Evolutionary conservation across 1,140 invertebrate genomes (phyloP), one percentile per base, ranked within the genome.

Genomic region (Pseudomyrmex dendroicus): DNA sequence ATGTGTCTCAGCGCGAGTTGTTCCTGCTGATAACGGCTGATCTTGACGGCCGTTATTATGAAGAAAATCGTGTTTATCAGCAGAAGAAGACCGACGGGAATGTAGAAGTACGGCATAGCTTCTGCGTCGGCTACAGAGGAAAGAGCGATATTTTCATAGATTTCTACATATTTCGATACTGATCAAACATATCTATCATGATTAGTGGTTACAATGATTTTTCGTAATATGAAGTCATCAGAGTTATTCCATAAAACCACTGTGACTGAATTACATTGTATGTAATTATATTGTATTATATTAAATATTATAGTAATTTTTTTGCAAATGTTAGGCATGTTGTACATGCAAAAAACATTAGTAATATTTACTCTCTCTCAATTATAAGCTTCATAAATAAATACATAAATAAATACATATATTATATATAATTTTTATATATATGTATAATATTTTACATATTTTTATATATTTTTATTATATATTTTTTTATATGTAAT

Each of bases 31-130:
- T 93, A 93, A 1, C 85, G 88, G 0, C 87, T 89, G 56, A 94
- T 91, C 0, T 89, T 91, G 3, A 91, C 22, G n/a, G 92, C 94
- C 0, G 95, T 96, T 82, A 96, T 86, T 2, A 94, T 56, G 87
- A 96, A 96, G 54, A 96, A 92, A 0, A 95, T 73, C 82, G 95
- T 92, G 77, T 96, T 96, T 15, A 86, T 91, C 2, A 95, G 59
- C 0, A 96, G 91, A 7, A 96, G 94, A 8, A 95, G 77, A 0
- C 95, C 95, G 4, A 96, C 93, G 0, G 96, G 95, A 2, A 95
- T 94, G 89, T 96, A 96, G 86, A 96, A 96, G 86, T 96, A 96
- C 2, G 95, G 95, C 85, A 96, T 91, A 2, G 95, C 95, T 52
- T 95, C 94, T 77, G 94, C 89, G 72, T 96, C 94, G 77, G 95